phyloP scores from a whole-genome alignment of 2,888 invertebrate species.

The Drosophila eohydei region DNA sequence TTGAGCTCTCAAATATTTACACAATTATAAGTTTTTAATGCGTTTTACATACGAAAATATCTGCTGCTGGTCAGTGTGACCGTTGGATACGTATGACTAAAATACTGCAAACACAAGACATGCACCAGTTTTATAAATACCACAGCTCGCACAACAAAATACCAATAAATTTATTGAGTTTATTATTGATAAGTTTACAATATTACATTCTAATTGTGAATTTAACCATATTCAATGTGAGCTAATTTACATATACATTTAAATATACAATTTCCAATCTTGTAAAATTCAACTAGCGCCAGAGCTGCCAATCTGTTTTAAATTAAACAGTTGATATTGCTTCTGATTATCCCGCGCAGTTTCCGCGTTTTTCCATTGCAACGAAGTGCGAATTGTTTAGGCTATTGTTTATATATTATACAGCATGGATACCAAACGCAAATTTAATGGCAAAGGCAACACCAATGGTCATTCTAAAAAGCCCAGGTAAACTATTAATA shows the following conservation, averaged over 20 bases:
- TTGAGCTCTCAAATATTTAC: slow-evolving; percentile 43
- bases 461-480: slow-evolving; percentile 71
- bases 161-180: neutral
- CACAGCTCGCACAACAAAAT: neutral
- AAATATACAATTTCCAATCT: neutral
- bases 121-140: slow-evolving; percentile 3
- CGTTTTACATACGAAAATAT: slow-evolving; percentile 70
- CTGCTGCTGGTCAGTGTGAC: slow-evolving; percentile 55
- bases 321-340: slow-evolving; percentile 33
- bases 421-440: slow-evolving; percentile 67
- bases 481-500: slow-evolving; percentile 60
- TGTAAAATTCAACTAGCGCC: neutral
- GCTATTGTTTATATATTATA: slow-evolving; percentile 9
- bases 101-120: slow-evolving; percentile 12
- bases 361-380: slow-evolving; percentile 30
- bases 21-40: slow-evolving; percentile 61
- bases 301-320: slow-evolving; percentile 31
- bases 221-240: neutral
- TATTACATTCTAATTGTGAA: neutral
- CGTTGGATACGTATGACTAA: slow-evolving; percentile 12
- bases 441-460: slow-evolving; percentile 53
- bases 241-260: neutral
- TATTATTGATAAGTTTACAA: neutral
- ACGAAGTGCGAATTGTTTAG: slow-evolving; percentile 18
- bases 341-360: slow-evolving; percentile 44